Evolutionary conservation across 2,797 vertebrate genomes (phyloP).

Genomic region (Notamacropus eugenii): DNA sequence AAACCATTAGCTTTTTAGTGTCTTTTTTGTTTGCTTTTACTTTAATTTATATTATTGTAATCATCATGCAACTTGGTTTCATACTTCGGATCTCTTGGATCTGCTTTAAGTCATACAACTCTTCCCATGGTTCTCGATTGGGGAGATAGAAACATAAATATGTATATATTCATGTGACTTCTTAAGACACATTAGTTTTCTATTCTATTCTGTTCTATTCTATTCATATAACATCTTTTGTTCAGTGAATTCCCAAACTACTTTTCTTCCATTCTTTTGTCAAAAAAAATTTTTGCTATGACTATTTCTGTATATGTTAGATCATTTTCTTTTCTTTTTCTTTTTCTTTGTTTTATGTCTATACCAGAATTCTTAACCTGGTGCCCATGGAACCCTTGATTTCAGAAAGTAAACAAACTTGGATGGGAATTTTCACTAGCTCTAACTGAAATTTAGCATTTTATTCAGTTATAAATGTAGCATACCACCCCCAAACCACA

Average conservation of each 20-base stretch:
- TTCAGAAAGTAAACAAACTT: not conserved
- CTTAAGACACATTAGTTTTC: not conserved
- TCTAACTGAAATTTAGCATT: not conserved
- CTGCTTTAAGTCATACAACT: not conserved
- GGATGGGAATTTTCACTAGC: not conserved
- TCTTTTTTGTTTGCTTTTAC: not conserved
- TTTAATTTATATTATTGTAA: not conserved
- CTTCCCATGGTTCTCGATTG: not conserved
- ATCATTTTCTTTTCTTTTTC: too few species aligned
- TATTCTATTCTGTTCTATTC: not conserved
- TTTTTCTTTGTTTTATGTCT: not conserved
- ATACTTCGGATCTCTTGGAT: not conserved
- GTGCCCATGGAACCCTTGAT: not conserved
- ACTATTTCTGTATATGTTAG: not conserved
- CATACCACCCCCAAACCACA: not conserved
- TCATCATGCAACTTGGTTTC: not conserved
- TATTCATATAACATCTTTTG: not conserved
- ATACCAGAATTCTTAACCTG: not conserved
- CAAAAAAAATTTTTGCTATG: not conserved
- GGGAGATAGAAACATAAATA: not conserved
- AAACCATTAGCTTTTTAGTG: not conserved
- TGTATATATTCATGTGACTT: not conserved
- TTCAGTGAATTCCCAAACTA: not conserved
- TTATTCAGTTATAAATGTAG: not conserved
- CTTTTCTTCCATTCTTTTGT: not conserved